phyloP scores from a whole-genome alignment of 1,140 invertebrate genomes.

The Calliopsis andreniformis region DNA sequence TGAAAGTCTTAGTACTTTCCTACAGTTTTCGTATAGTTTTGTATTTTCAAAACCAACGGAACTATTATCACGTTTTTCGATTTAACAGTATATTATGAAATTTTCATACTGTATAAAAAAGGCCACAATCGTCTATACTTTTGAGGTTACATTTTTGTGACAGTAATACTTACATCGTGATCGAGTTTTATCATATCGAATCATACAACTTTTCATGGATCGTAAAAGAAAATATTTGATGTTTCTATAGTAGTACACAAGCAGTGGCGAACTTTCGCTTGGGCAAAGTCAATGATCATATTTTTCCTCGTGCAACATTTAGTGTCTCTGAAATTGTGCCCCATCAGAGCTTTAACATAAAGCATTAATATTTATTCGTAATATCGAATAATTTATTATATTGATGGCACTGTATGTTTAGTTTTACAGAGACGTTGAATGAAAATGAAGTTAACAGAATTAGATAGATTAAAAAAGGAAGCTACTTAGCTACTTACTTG shows the following conservation, averaged over 20 bases:
- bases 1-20: too few species aligned
- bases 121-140: conserved; percentile 42
- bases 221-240: conserved; percentile 43
- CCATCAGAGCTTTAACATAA: not conserved
- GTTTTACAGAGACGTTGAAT: not conserved
- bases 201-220: conserved; percentile 52
- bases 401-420: not conserved
- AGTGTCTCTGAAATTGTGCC: conserved; percentile 19
- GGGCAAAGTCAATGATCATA: conserved; percentile 34
- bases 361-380: conserved; percentile 25
- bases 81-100: too few species aligned
- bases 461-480: not conserved
- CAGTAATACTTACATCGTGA: conserved; percentile 40
- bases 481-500: too few species aligned
- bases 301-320: conserved; percentile 24
- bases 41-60: too few species aligned
- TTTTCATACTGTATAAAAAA: conserved; percentile 36
- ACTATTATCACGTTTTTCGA: too few species aligned
- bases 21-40: too few species aligned
- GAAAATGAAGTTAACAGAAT: not conserved
- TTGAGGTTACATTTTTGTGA: conserved; percentile 32
- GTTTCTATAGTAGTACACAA: conserved; percentile 32
- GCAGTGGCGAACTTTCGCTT: conserved; percentile 38
- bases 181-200: conserved; percentile 44
- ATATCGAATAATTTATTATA: not conserved